phyloP scores from a whole-genome alignment of 2,797 vertebrate species.

The Phoeniculus purpureus region DNA sequence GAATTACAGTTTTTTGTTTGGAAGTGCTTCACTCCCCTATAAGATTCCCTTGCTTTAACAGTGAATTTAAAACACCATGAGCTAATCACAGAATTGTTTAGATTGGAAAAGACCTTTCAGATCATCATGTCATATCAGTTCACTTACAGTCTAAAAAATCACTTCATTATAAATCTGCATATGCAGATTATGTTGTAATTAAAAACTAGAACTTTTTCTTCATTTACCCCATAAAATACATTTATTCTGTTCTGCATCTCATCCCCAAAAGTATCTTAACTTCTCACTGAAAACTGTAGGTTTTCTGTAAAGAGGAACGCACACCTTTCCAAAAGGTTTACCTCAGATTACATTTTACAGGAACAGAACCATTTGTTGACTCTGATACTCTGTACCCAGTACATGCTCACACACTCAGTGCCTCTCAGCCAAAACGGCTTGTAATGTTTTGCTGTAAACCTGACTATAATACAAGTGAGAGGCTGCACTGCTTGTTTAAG shows the following conservation, averaged over 20 bases:
- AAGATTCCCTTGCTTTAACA: background rate
- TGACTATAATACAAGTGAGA: background rate
- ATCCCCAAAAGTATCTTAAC: background rate
- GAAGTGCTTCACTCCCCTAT: background rate
- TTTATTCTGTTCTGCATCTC: background rate
- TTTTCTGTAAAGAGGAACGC: background rate
- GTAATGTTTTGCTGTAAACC: background rate
- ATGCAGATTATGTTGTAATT: background rate
- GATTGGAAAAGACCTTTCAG: too few species aligned
- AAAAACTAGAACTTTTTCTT: background rate
- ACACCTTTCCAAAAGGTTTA: background rate
- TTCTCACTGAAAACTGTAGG: background rate
- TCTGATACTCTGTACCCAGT: background rate
- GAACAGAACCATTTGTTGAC: background rate
- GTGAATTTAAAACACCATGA: background rate
- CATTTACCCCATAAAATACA: background rate
- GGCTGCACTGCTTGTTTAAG: background rate
- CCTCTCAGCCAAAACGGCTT: constrained; percentile 25
- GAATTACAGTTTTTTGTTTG: background rate
- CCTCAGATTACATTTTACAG: background rate
- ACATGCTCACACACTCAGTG: background rate
- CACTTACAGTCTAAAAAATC: background rate
- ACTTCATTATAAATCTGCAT: background rate
- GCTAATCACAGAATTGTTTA: background rate
- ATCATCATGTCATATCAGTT: too few species aligned